A percentile compares a stretch with the other conserved stretches of the same genome.
phyloP scores from a whole-genome alignment of 2,113 vertebrate genomes.

The Corythoichthys intestinalis region DNA sequence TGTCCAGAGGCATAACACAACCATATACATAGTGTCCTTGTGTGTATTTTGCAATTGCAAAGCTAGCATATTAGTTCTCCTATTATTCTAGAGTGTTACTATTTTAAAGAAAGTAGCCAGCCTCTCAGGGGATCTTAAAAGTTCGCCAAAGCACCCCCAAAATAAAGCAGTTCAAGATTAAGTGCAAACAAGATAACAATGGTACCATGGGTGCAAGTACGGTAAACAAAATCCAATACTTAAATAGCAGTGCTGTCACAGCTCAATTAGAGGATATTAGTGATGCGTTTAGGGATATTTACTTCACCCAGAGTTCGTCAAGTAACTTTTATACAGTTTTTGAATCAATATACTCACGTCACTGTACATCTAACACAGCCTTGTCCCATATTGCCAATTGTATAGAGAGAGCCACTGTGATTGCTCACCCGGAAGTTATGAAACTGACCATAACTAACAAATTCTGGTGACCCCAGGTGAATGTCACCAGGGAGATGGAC shows the following conservation, averaged over 20 bases:
- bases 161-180: constrained; percentile 37
- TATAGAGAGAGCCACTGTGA: constrained; percentile 27
- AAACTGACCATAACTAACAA: constrained; percentile 53
- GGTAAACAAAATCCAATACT: constrained; percentile 19
- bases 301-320: constrained; percentile 4
- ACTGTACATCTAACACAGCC: background rate
- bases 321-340: background rate
- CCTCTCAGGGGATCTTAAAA: constrained; percentile 38
- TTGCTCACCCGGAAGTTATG: constrained; percentile 30
- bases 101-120: constrained; percentile 34
- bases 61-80: constrained; percentile 31
- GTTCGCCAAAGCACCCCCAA: constrained; percentile 44
- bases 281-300: constrained; percentile 15
- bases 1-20: constrained; percentile 8
- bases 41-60: constrained; percentile 32
- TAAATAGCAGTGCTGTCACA: constrained; percentile 19
- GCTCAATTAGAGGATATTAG: constrained; percentile 18
- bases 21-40: constrained; percentile 9
- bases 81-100: constrained; percentile 29
- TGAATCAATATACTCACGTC: constrained; percentile 2
- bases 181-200: constrained; percentile 41
- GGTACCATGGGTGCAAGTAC: constrained; percentile 18
- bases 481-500: constrained; percentile 52
- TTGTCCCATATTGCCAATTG: background rate
- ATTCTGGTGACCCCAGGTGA: constrained; percentile 49